Evolutionary conservation across 2,797 vertebrate species (phyloP).

Genomic region (Sus cebifrons): DNA sequence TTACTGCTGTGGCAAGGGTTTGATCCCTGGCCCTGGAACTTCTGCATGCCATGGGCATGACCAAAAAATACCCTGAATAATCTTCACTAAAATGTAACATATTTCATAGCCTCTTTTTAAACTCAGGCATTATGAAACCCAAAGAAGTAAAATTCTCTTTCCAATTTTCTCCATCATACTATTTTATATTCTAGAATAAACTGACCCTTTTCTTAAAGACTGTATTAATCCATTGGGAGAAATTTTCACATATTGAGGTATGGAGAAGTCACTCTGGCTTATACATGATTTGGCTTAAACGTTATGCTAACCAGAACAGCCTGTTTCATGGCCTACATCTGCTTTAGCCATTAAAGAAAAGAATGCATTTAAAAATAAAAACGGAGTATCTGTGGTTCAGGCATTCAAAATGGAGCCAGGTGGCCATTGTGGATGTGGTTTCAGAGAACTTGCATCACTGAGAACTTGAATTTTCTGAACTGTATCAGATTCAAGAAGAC

Average conservation of each 20-base stretch:
- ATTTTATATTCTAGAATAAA: constrained; percentile 36
- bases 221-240: not conserved
- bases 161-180: not conserved
- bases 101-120: constrained; percentile 28
- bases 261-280: not conserved
- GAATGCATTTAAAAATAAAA: not conserved
- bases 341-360: not conserved
- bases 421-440: not conserved
- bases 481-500: not conserved
- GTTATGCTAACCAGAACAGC: not conserved
- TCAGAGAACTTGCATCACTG: not conserved
- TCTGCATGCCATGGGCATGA: too few relatives aligned
- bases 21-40: too few relatives aligned
- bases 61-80: not conserved
- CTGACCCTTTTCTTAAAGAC: not conserved
- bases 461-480: not conserved
- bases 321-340: not conserved
- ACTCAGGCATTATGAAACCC: constrained; percentile 24
- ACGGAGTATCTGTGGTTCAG: not conserved
- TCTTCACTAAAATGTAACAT: constrained; percentile 54
- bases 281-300: not conserved
- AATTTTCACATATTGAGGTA: not conserved
- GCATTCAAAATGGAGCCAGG: not conserved
- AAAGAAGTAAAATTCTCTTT: constrained; percentile 20
- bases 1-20: too few relatives aligned